phyloP scores from a whole-genome alignment of 2,113 vertebrate genomes.

The Phodopus roborovskii region DNA sequence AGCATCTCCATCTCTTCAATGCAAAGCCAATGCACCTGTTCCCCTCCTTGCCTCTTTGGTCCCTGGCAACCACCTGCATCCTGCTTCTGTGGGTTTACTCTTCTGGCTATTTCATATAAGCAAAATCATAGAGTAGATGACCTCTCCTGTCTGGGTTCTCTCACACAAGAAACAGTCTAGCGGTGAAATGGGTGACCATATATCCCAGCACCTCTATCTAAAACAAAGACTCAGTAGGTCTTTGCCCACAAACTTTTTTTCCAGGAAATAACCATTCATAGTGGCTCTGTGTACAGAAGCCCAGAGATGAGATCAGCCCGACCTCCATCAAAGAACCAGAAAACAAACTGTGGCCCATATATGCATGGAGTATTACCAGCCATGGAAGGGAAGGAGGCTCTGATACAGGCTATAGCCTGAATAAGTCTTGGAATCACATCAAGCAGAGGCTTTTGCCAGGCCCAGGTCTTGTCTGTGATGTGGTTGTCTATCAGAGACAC shows the following conservation, averaged over 20 bases:
- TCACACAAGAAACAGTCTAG: neutral
- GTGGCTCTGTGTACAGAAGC: neutral
- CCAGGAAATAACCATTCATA: neutral
- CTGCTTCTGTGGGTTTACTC: neutral
- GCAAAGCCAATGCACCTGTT: neutral
- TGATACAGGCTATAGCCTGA: accelerated
- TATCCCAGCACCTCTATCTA: neutral
- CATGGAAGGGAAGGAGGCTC: neutral
- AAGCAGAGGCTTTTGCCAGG: neutral
- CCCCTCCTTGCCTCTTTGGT: too few relatives aligned
- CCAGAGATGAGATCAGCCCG: neutral
- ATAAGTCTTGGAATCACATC: accelerated
- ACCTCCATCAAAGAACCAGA: neutral
- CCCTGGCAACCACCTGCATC: neutral
- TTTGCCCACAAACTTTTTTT: too few relatives aligned
- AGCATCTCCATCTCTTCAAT: too few relatives aligned
- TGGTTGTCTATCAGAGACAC: neutral
- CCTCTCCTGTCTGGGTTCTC: neutral
- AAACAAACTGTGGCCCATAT: too few relatives aligned
- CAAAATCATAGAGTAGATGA: neutral
- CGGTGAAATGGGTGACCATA: neutral
- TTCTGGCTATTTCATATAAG: neutral
- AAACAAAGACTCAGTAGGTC: neutral
- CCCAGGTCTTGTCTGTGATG: neutral
- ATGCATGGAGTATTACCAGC: neutral